A percentile compares a stretch with the other conserved stretches of the same genome.
These are phyloP conservation scores for Mormyrops boulengeri DNA, from an alignment of 2,797 vertebrate species.

Conservation along the genomic window DNA sequence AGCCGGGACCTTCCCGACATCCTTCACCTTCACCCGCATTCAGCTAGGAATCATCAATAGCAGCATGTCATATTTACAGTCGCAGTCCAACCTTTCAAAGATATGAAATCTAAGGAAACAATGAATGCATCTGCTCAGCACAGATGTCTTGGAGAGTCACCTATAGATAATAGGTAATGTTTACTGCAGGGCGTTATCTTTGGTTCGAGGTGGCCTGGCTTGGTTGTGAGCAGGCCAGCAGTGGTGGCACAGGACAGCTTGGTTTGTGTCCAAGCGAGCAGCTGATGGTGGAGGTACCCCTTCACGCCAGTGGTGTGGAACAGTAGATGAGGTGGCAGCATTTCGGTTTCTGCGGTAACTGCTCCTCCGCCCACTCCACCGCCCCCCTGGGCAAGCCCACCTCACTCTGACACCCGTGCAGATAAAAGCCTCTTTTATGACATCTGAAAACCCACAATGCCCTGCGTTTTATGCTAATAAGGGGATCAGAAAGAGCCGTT, in stretches of 20 bases:
- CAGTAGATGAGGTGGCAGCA: slow-evolving; percentile 69
- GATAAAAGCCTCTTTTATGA: background rate
- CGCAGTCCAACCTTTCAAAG: background rate
- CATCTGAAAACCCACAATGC: background rate
- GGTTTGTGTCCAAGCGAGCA: slow-evolving; percentile 71
- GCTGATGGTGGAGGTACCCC: slow-evolving; percentile 51
- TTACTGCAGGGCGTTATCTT: background rate
- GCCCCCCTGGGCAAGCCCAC: background rate
- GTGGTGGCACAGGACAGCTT: slow-evolving; percentile 59
- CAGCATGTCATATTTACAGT: background rate
- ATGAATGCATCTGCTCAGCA: background rate
- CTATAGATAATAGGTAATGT: background rate
- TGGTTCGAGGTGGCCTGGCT: background rate
- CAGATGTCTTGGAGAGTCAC: background rate
- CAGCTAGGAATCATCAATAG: background rate
- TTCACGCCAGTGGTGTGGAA: slow-evolving; percentile 52
- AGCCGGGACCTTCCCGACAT: background rate
- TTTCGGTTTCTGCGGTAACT: background rate
- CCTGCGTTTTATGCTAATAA: background rate
- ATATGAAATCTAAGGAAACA: background rate
- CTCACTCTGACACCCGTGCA: background rate
- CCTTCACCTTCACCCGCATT: background rate
- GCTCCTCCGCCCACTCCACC: background rate
- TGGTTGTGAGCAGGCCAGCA: background rate
- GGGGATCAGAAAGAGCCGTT: background rate